A percentile compares a stretch with the other conserved stretches of the same genome.
phyloP scores from a whole-genome alignment of 2,113 vertebrate genomes.

The Motacilla alba region DNA sequence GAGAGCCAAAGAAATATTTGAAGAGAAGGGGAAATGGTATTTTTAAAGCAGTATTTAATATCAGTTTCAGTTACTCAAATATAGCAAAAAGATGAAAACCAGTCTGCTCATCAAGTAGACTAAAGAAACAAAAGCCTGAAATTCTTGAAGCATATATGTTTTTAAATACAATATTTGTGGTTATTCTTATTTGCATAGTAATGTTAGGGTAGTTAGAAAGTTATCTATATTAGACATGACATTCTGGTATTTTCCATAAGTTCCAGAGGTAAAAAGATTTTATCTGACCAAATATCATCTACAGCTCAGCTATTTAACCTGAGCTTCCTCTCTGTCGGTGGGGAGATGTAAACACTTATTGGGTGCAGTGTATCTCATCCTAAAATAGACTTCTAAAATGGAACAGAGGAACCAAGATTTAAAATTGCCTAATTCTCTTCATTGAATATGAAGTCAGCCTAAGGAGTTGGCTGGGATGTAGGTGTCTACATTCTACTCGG shows the following conservation, averaged over 20 bases:
- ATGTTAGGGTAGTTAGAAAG: background rate
- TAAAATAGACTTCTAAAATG: conserved; percentile 35
- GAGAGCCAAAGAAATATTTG: background rate
- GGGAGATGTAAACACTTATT: background rate
- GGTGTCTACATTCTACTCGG: conserved; percentile 1
- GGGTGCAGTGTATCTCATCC: background rate
- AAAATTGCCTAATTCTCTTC: conserved; percentile 21
- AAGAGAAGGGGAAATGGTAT: background rate
- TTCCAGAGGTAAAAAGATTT: background rate
- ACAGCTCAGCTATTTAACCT: background rate
- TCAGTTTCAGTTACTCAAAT: background rate
- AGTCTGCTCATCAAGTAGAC: background rate
- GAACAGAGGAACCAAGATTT: background rate
- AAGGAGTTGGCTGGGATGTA: background rate
- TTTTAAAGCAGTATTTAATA: background rate
- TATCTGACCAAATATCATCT: background rate
- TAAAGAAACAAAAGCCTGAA: background rate
- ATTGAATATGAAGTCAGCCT: conserved; percentile 22
- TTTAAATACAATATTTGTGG: background rate
- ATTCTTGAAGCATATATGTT: background rate
- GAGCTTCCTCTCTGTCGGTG: background rate
- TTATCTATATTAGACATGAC: background rate
- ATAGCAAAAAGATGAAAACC: background rate
- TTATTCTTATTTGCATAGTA: background rate
- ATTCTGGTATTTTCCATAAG: background rate